Evolutionary conservation across 2,797 vertebrate species (phyloP), one percentile per base, ranked within the genome.

Genomic region (Pogoniulus pusillus): DNA sequence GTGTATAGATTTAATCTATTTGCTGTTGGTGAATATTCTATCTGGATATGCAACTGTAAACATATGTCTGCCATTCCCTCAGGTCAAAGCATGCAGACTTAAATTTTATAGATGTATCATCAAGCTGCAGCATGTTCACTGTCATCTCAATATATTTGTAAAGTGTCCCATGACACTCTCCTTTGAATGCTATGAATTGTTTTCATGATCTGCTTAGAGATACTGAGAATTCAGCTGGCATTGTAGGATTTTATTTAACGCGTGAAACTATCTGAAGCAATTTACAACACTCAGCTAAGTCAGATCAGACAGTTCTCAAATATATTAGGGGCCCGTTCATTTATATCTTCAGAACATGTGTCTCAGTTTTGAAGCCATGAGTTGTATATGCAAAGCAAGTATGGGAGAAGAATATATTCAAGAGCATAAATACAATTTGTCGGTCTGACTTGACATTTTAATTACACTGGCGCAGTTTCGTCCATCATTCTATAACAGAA

Each of bases 71-170:
- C 58, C 76, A 32, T 37, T 91, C 30, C 64, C 19, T 2, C 9
- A 81, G 12, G 60, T 45, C 51, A 82, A 88, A 93, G 16, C 34
- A 69, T 6, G 22, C 60, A 35, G 20, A 22, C 27, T 79, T 85
- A 30, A 2, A 79, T 8, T 90, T 80, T 75, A 51, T 30, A 77
- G 53, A 80, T 47, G 23, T 59, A 73, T 72, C 47, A 86, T 73
- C 43, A 89, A 82, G 26, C 39, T 35, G 47, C 41, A 65, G 32
- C 34, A 80, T 27, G 12, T 65, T 81, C 82, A 17, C 15, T 69
- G 6, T 74, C 58, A 78, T 83, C 94, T 85, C 72, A 82, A 82
- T 74, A 41, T 64, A 69, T 85, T 93, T 91, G 58, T 53, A 64
- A 82, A 86, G 76, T 27, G 41, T 68, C 41, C 53, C 41, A 58